Evolutionary conservation across 2,797 vertebrate genomes (phyloP).

Genomic region (Harpagifer antarcticus): DNA sequence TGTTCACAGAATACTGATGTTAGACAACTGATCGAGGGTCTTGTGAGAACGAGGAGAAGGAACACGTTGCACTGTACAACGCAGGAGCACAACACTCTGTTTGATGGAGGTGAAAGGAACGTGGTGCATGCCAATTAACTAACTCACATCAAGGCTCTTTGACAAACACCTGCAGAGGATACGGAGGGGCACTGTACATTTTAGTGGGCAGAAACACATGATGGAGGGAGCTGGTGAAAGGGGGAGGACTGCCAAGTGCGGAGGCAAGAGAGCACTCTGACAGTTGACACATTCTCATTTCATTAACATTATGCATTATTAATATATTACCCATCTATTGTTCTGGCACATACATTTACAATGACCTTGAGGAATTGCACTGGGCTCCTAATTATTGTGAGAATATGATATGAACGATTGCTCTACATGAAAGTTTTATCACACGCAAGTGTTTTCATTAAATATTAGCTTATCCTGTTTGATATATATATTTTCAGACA

Average conservation of each 20-base stretch:
- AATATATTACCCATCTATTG: constrained; percentile 45
- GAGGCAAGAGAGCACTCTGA: constrained; percentile 17
- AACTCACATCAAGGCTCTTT: constrained; percentile 48
- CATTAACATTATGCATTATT: constrained; percentile 66
- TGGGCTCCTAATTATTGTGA: constrained; percentile 11
- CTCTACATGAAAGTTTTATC: constrained; percentile 9
- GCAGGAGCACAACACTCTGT: constrained; percentile 10
- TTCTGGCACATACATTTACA: constrained; percentile 32
- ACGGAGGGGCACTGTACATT: constrained; percentile 12
- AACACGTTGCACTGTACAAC: constrained; percentile 16
- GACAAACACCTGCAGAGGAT: constrained; percentile 49
- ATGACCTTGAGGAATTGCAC: constrained; percentile 42
- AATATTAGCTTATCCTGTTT: constrained; percentile 20
- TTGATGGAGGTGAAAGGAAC: constrained; percentile 39
- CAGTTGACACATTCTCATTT: constrained; percentile 56
- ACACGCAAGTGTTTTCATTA: constrained; percentile 5
- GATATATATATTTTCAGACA: background rate
- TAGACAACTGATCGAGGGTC: constrained; percentile 10
- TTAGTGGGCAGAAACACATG: background rate
- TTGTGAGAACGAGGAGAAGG: background rate
- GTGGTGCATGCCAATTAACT: constrained; percentile 41
- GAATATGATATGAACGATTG: constrained; percentile 28
- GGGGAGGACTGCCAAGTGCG: background rate
- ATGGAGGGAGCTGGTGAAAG: constrained; percentile 21
- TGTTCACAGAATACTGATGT: constrained; percentile 57